Evolutionary conservation across 2,888 invertebrate genomes (phyloP).

Genomic region (Cephus pulcher): DNA sequence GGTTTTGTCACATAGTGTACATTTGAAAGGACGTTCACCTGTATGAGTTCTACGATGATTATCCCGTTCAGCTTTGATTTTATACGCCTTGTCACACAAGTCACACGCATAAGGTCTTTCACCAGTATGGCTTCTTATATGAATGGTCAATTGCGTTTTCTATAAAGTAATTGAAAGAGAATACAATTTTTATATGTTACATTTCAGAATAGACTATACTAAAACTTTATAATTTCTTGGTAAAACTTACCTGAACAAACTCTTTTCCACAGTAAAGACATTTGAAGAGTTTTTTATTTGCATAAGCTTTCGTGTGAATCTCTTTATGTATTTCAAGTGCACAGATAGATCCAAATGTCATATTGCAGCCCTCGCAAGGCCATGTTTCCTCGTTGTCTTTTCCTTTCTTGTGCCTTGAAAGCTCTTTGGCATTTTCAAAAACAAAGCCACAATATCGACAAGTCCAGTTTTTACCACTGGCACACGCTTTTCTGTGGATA

Average conservation of each 20-base stretch:
- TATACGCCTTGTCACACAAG: slow-evolving; percentile 21
- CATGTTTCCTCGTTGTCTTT: slow-evolving; percentile 11
- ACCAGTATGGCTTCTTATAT: slow-evolving; percentile 25
- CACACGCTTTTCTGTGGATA: slow-evolving; percentile 22
- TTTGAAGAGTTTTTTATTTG: not conserved
- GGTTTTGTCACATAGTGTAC: slow-evolving; percentile 21
- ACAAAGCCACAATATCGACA: slow-evolving; percentile 20
- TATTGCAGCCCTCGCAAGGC: slow-evolving; percentile 18
- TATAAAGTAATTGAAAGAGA: slow-evolving; percentile 13
- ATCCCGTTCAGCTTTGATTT: slow-evolving; percentile 24
- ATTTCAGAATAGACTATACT: not conserved
- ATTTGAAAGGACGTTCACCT: slow-evolving; percentile 24
- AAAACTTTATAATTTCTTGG: not conserved
- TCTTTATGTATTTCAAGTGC: slow-evolving; percentile 21
- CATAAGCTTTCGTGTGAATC: slow-evolving; percentile 7
- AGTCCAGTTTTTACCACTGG: slow-evolving; percentile 8
- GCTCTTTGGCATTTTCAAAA: slow-evolving; percentile 20
- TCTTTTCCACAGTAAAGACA: slow-evolving; percentile 24
- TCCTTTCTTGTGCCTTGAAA: slow-evolving; percentile 21
- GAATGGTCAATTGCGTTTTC: slow-evolving; percentile 24
- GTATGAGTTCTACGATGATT: slow-evolving; percentile 23
- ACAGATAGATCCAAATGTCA: slow-evolving; percentile 18
- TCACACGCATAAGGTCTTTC: slow-evolving; percentile 23
- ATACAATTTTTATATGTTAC: not conserved
- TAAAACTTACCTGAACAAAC: slow-evolving; percentile 21